These are phyloP conservation scores for Sinodicranocentrus sp. DNA, from an alignment of 2,888 invertebrate genomes.

Conservation along the genomic window DNA sequence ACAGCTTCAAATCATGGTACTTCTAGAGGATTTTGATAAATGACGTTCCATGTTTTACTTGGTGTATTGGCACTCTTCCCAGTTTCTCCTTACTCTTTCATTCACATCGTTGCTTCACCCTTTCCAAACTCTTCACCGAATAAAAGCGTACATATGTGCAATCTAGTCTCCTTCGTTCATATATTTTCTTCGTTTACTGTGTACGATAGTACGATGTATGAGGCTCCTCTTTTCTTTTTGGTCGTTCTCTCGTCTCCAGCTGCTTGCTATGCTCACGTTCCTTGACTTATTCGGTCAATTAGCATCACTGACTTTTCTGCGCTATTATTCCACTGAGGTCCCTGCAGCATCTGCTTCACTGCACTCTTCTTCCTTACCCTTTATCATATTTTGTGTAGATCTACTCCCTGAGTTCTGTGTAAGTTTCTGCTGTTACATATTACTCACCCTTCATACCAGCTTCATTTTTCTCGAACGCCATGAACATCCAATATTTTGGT, in stretches of 20 bases:
- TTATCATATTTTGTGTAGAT: conserved; percentile 46
- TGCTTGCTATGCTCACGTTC: conserved; percentile 68
- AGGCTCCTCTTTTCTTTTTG: conserved; percentile 20
- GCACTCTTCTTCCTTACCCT: conserved; percentile 40
- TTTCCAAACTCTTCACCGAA: background rate
- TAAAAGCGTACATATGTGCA: conserved; percentile 1
- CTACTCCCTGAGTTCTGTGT: conserved; percentile 4
- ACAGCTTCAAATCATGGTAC: conserved; percentile 55
- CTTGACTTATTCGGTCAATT: conserved; percentile 69
- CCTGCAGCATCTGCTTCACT: conserved; percentile 68
- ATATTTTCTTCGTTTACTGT: too few species aligned
- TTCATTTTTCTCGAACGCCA: conserved; percentile 10
- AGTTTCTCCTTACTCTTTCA: conserved; percentile 55
- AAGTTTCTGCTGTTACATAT: conserved; percentile 29
- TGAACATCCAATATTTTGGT: conserved; percentile 56
- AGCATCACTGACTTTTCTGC: conserved; percentile 69
- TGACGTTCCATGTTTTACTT: conserved; percentile 62
- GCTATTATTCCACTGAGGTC: conserved; percentile 66
- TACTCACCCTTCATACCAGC: conserved; percentile 1
- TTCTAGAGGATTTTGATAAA: conserved; percentile 66
- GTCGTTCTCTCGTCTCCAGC: conserved; percentile 63
- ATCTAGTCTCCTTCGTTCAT: too few species aligned
- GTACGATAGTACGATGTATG: background rate
- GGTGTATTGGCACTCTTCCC: conserved; percentile 64
- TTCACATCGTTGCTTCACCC: conserved; percentile 31